These are phyloP conservation scores for Pherbina coryleti DNA, from an alignment of 2,888 invertebrate species.

Conservation along the genomic window DNA sequence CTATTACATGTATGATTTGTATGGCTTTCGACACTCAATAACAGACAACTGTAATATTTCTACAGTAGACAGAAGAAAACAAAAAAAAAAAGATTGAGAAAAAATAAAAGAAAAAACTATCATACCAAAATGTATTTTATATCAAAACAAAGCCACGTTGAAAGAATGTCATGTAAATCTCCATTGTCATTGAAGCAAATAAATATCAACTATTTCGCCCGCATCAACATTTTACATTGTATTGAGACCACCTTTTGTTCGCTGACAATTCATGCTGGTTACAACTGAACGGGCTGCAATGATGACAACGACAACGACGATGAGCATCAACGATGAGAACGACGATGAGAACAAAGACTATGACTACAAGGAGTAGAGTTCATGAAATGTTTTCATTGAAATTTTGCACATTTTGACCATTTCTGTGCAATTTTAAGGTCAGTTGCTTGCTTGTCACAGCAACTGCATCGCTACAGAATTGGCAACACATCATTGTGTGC, in stretches of 20 bases:
- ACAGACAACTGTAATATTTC: too few relatives aligned
- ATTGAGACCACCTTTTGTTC: background rate
- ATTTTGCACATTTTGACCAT: background rate
- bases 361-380: too few relatives aligned
- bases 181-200: background rate
- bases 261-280: background rate
- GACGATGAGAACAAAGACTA: background rate
- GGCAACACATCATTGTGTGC: background rate
- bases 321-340: background rate
- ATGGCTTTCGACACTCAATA: too few relatives aligned
- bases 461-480: background rate
- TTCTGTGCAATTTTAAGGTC: too few relatives aligned
- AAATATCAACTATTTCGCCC: background rate
- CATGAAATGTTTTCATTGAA: conserved; percentile 1
- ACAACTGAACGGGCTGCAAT: background rate
- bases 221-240: background rate
- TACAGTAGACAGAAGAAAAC: too few relatives aligned
- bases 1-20: too few relatives aligned
- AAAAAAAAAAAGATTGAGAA: too few relatives aligned
- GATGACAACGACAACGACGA: background rate
- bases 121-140: too few relatives aligned
- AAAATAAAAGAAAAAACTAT: too few relatives aligned
- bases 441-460: background rate
- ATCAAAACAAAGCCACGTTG: too few relatives aligned
- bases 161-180: background rate